Evolutionary conservation across 1,140 invertebrate species (phyloP), one percentile per base, ranked within the genome.

Genomic region (Meloidogyne chitwoodi): DNA sequence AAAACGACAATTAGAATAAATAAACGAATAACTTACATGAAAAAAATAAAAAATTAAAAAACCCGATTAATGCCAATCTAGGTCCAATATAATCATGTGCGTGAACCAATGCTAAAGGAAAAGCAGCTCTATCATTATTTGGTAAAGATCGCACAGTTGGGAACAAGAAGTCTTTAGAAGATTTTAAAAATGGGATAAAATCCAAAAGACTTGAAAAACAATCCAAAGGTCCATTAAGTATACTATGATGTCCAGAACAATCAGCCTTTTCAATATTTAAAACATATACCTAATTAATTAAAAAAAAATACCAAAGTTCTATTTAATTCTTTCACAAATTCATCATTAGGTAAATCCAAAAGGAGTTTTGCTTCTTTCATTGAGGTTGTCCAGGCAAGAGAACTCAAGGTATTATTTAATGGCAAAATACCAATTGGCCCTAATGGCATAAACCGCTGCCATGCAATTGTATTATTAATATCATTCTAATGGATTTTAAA

Each of bases 341-440:
- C 90, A 75, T 93, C 91, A 0, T 92, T 90, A 0, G 91, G 80
- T 64, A 95, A 82, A 67, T 90, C 87, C 64, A 93, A 84, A 10
- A 98, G 87, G 65, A 90, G 84, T 83, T 93, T 92, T 0, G 93
- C 93, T 65, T 89, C 75, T 84, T 93, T 90, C 31, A 90, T 89
- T 48, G 92, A 91, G 0, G 93, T 93, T 34, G 92, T 93, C 96
- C 96, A 98, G 0, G 98, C 94, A 2, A 98, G 88, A 0, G 94
- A 96, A 85, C 93, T 94, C 5, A 91, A 87, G 24, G 90, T 90
- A 62, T 92, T 90, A 76, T 91, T 91, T 6, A 96, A 88, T 48
- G 96, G 96, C 48, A 99, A 88, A 41, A 98, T 85, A 19, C 95
- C 96, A 38, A 99, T 90, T 0, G 94, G 93, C 4, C 95, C 95